Conservation (phyloP, 2,797 vertebrate genomes). For the Sebastes wilsoni region DNA sequence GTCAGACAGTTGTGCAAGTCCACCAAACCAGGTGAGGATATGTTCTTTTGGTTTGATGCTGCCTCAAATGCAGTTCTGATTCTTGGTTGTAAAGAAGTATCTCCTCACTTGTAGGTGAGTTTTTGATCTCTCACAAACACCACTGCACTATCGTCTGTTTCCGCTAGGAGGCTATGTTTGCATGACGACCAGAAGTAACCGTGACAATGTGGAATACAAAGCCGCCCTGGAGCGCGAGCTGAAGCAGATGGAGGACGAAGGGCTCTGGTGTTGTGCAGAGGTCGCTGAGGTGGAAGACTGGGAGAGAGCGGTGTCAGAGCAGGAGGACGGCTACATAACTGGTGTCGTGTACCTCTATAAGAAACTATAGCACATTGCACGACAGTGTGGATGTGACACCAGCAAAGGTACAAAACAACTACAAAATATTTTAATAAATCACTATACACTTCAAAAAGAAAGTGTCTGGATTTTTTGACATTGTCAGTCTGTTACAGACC, state of each 20-base stretch:
- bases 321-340: conserved; percentile 84
- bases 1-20: conserved; percentile 84
- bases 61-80: neutral
- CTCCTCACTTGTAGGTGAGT: neutral
- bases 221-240: conserved; percentile 77
- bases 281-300: conserved; percentile 82
- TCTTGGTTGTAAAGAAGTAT: neutral
- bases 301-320: conserved; percentile 84
- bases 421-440: neutral
- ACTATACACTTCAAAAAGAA: neutral
- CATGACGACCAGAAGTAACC: conserved; percentile 88
- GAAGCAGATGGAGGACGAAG: conserved; percentile 78
- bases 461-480: neutral
- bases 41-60: neutral
- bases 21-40: conserved; percentile 84
- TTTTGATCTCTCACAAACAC: neutral
- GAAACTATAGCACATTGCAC: conserved; percentile 17
- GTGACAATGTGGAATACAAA: conserved; percentile 85
- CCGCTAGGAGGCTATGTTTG: conserved; percentile 89
- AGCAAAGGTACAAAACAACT: neutral
- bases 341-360: conserved; percentile 75
- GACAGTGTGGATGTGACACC: neutral
- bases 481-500: neutral
- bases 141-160: neutral
- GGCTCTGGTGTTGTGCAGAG: conserved; percentile 79